Evolutionary conservation across 2,888 invertebrate species (phyloP), one percentile per base, ranked within the genome.

Genomic region (Colostygia pectinataria): DNA sequence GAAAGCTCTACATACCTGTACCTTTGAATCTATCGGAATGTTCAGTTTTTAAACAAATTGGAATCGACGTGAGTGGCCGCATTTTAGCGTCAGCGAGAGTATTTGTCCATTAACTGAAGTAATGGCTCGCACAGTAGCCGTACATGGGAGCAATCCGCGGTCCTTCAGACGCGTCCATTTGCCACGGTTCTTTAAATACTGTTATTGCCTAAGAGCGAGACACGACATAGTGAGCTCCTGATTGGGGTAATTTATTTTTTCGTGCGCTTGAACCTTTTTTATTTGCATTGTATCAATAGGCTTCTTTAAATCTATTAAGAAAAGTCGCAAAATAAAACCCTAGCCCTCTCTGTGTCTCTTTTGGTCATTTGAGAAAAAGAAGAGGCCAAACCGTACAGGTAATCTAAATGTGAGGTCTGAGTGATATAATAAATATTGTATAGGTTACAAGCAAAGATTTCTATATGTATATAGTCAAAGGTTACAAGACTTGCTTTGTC

Each of bases 101-200:
- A 65, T 71, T 74, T 66, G 66, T 68, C 71, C 69, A 69, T 71
- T 71, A 73, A 58, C 39, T 47, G 61, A 49, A 73, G 51, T 66
- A 71, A 73, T 64, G 64, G 61, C 52, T 60, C 46, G 55, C 55
- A 54, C 61, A 42, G 54, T 52, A 57, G 53, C 70, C 72, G 49
- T 68, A 71, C 48, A 66, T 38, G 74, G 74, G 24, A 39, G 25
- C 38, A 29, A 31, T 48, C 32, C 48, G 8, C 23, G 43, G 43
- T 46, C 13, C 23, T 42, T 34, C 46, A 42, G n/a, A n/a, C n/a
- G 41, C 33, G 33, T 27, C 14, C 20, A 25, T 52, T 52, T 52
- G 42, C 33, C 32, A 39, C 28, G 27, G 31, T 46, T 25, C 38
- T 24, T 51, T 42, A 34, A 41, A 42, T 46, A 51, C 41, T 45